Percentiles rank a stretch among this genome's conserved stretches.
Evolutionary conservation across 2,888 invertebrate genomes (phyloP).

Genomic region (Actias luna): DNA sequence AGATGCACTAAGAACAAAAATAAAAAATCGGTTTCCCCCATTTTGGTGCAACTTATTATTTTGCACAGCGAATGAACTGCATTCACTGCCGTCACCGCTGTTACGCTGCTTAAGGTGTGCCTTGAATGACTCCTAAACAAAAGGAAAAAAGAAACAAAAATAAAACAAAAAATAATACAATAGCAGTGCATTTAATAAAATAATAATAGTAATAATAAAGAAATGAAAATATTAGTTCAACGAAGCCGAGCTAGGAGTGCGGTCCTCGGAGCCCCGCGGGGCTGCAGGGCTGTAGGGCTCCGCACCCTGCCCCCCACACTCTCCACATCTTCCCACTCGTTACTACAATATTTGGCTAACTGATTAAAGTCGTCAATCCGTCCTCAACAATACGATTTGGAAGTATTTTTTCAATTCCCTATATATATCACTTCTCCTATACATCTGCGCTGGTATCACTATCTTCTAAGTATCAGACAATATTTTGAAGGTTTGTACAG

Average conservation of each 20-base stretch:
- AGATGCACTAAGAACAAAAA: no score
- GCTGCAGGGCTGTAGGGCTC: background rate
- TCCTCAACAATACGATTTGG: background rate
- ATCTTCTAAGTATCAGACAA: no score
- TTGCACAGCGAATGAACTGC: no score
- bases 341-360: constrained; percentile 2
- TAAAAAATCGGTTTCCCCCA: no score
- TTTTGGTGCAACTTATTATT: no score
- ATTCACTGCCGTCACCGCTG: no score
- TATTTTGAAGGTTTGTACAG: no score
- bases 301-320: background rate
- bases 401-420: background rate
- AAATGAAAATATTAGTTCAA: constrained; percentile 41
- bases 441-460: no score
- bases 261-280: constrained; percentile 28
- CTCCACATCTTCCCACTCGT: background rate
- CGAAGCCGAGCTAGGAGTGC: constrained; percentile 46
- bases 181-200: constrained; percentile 75
- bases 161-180: constrained; percentile 52
- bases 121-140: background rate
- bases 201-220: constrained; percentile 63
- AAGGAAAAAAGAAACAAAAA: constrained; percentile 21
- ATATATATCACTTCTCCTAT: no score
- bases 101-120: no score
- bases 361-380: background rate